Evolutionary conservation across 2,797 vertebrate genomes (phyloP), one percentile per base, ranked within the genome.

Genomic region (Loriculus beryllinus): DNA sequence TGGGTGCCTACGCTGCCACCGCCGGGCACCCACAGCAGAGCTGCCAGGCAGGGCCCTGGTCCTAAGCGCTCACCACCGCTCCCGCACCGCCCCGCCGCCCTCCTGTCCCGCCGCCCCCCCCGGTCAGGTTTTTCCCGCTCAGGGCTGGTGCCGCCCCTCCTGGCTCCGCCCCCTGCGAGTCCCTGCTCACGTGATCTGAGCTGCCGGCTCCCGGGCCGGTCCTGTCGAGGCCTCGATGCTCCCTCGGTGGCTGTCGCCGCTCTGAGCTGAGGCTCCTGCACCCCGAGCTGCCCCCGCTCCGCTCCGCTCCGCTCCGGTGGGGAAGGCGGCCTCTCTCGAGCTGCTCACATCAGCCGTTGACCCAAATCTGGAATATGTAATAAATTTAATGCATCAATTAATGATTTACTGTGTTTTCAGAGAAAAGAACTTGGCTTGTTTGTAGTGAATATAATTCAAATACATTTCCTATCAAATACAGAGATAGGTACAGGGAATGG

Each of bases 381-480:
- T 80, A 43, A 56, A 76, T 51, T 60, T 43, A 76, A 48, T 6
- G 2, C 63, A 69, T 3, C 47, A 69, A 86, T 82, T 72, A 47
- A 12, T 72, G n/a, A 76, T 76, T 74, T 82, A 84, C 17, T 6
- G 10, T 60, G 40, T 43, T 28, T 67, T 82, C 79, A 17, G 14
- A 79, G 56, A 82, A 69, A 83, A 77, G 59, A 80, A 16, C 16
- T 89, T 87, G 40, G 31, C 31, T 87, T 43, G 10, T 70, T 90
- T 82, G 16, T 60, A 31, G 26, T 67, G 29, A 60, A 77, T 74
- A 71, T 92, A 2, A 48, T 82, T 90, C 35, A 74, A 89, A 89
- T 31, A 59, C 10, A 25, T 87, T 82, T 95, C 80, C 33, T 93
- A 13, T 70, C 67, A 82, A 82, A 62, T 37, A 37, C 28, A 82